Conservation (phyloP, 2,888 invertebrate genomes). For the Lasioglossum figueresi region DNA sequence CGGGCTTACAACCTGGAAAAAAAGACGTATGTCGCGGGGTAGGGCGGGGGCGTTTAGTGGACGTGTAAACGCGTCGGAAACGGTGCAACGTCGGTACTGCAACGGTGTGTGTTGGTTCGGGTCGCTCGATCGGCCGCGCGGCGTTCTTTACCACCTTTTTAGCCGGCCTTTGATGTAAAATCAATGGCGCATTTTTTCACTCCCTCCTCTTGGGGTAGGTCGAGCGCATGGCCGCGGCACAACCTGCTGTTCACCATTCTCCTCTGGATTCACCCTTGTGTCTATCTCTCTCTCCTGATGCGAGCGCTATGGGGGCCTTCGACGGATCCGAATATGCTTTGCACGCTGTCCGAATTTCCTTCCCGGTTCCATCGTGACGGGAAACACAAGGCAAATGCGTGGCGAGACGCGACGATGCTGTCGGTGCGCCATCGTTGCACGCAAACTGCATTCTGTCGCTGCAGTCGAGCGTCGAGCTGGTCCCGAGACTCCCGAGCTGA, state of each 20-base stretch:
- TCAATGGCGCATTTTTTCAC: conserved; percentile 82
- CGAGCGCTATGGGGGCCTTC: conserved; percentile 45
- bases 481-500: not conserved
- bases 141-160: conserved; percentile 82
- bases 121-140: conserved; percentile 80
- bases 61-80: conserved; percentile 64
- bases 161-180: conserved; percentile 83
- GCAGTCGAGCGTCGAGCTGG: not conserved
- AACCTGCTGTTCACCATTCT: conserved; percentile 63
- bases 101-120: conserved; percentile 74
- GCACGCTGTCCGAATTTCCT: conserved; percentile 48
- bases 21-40: conserved; percentile 56
- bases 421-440: not conserved
- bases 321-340: conserved; percentile 61
- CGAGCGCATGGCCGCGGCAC: conserved; percentile 73
- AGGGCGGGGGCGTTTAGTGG: conserved; percentile 27
- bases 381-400: not conserved
- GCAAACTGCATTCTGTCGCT: not conserved
- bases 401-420: not conserved
- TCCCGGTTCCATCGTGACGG: conserved; percentile 21
- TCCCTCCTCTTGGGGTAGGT: conserved; percentile 78
- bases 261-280: conserved; percentile 64
- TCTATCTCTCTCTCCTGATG: conserved; percentile 48
- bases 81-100: conserved; percentile 71
- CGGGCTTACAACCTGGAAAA: conserved; percentile 44